Base-by-base conservation (phyloP, 2,113 vertebrate species). In the Microcebus murinus region DNA sequence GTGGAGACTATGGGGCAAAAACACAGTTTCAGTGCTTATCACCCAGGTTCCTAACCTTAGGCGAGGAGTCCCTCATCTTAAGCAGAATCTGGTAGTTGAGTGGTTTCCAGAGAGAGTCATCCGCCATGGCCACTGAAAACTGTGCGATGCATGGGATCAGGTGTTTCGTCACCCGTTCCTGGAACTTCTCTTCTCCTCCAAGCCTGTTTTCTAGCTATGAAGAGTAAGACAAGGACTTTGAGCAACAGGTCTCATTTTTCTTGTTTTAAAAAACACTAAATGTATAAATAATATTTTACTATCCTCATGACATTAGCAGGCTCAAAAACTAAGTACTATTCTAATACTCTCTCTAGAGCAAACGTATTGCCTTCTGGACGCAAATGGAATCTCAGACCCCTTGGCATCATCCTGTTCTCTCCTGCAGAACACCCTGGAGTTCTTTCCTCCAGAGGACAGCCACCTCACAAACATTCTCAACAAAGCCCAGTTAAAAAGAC, bases 21-120 rank as follows among this genome's bases (percentile, higher is more conserved):
- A 23, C 1, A 4, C 31, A 34, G 34, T n/a, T 23, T 7, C 9
- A 1, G 21, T 7, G 29, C n/a, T 42, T 9, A 42, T 23, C 1
- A 31, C 34, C 76, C 31, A 11, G 13, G 67, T 3, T 73, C 68
- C 98, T 95, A 6, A 99, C 99, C 99, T 99, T 99, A 76, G 99
- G 74, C 10, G 99, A 99, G 0, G 74, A 50, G 97, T 99, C 99
- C 68, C 99, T 98, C 12, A 98, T 99, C 98, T 99, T 99, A 39
- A 99, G 98, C 31, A 99, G 99, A 96, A 99, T 98, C 96, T 99
- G 99, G 97, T 99, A 99, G 98, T 99, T 99, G 12, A 99, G 98
- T 3, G 98, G 99, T 94, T 99, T 99, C 99, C 99, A 99, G 57
- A 99, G 99, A 0, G 99, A 98, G 96, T 99, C 99, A 10, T 99